A percentile compares a stretch with the other conserved stretches of the same genome.
These are phyloP conservation scores for Lepidurus couesii DNA, from an alignment of 1,140 invertebrate species.

Conservation along the genomic window DNA sequence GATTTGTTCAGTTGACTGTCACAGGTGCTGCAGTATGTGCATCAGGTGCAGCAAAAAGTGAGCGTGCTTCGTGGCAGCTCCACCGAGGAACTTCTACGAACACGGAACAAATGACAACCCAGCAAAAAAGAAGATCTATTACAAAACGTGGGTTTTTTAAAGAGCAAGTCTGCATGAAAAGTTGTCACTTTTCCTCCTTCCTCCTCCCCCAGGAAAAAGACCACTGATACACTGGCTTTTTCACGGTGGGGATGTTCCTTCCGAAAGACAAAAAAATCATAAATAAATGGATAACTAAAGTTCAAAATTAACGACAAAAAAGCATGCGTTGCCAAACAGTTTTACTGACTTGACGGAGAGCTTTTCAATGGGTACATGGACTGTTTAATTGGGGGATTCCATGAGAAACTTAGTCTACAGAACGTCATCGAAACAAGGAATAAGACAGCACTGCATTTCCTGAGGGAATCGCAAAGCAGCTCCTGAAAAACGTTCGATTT, in stretches of 20 bases:
- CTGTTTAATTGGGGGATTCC: too few relatives aligned
- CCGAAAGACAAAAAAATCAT: neutral
- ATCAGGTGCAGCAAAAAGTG: conserved; percentile 21
- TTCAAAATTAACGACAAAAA: too few relatives aligned
- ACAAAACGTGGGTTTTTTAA: neutral
- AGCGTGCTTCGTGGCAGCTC: neutral
- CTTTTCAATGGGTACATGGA: too few relatives aligned
- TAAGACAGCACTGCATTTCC: neutral
- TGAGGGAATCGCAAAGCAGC: neutral
- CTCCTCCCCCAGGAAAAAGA: too few relatives aligned
- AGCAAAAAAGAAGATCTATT: neutral
- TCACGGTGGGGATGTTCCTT: neutral
- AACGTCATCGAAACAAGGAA: too few relatives aligned
- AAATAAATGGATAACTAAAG: too few relatives aligned
- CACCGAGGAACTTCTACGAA: neutral
- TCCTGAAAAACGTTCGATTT: neutral
- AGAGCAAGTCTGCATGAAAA: neutral
- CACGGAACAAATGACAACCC: neutral
- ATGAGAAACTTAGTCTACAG: too few relatives aligned
- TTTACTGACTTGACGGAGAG: too few relatives aligned
- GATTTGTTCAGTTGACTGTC: conserved; percentile 1
- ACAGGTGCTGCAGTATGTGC: neutral
- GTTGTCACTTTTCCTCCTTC: neutral
- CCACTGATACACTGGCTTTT: neutral
- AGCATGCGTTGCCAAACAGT: too few relatives aligned